phyloP scores from a whole-genome alignment of 2,888 invertebrate species.

The Mimumesa dahlbomi region DNA sequence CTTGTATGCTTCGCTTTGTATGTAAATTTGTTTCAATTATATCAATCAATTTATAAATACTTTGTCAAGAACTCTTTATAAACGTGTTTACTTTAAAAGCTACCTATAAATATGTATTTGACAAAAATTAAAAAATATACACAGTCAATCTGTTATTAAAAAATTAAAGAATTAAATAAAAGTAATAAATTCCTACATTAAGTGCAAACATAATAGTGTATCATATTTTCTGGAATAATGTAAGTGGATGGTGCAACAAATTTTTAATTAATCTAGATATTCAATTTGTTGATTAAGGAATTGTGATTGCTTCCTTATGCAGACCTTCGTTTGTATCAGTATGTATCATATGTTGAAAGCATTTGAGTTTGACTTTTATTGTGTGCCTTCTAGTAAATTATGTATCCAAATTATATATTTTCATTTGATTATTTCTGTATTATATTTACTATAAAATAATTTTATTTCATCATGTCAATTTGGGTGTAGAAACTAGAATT shows the following conservation, averaged over 20 bases:
- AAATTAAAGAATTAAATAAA: background rate
- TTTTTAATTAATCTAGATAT: background rate
- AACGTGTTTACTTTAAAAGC: conserved; percentile 1
- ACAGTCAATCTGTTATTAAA: background rate
- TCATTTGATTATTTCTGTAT: background rate
- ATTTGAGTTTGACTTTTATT: conserved; percentile 7
- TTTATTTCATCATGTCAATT: conserved; percentile 11
- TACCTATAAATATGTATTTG: conserved; percentile 2
- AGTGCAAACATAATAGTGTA: background rate
- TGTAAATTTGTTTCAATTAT: conserved; percentile 49
- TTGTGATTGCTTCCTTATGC: background rate
- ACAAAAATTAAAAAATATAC: conserved; percentile 2
- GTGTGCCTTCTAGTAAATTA: background rate
- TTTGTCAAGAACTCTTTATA: conserved; percentile 8
- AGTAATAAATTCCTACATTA: background rate
- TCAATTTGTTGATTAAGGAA: background rate
- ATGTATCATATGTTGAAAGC: background rate
- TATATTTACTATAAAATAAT: background rate
- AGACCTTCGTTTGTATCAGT: background rate
- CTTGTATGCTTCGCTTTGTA: conserved; percentile 68
- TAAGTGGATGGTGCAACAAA: too few species aligned
- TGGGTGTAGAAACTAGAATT: conserved; percentile 1
- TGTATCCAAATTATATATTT: conserved; percentile 7
- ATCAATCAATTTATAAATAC: conserved; percentile 18
- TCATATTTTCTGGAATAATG: background rate